Conservation (phyloP, 2,888 invertebrate species). For the Phaonia tiefii region DNA sequence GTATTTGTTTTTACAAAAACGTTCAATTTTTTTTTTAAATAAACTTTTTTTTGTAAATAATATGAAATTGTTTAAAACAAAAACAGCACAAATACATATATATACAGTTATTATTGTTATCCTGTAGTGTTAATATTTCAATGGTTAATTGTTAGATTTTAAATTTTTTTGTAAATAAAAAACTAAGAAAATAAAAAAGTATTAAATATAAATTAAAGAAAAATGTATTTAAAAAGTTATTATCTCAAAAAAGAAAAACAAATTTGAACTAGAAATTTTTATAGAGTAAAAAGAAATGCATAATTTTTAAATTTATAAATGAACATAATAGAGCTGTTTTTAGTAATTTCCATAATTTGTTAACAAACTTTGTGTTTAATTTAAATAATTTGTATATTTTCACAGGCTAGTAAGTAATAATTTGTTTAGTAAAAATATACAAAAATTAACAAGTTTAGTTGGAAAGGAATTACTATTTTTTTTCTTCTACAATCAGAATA, state of each 20-base stretch:
- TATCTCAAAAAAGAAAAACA: conserved; percentile 15
- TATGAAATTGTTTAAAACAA: conserved; percentile 45
- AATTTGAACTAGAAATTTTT: not conserved
- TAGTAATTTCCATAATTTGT: no score
- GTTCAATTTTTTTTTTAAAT: conserved; percentile 70
- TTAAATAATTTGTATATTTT: no score
- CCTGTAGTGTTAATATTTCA: conserved; percentile 60
- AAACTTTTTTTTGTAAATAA: conserved; percentile 52
- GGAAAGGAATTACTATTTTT: no score
- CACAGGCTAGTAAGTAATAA: no score
- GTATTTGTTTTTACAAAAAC: conserved; percentile 72
- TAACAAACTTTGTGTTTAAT: no score
- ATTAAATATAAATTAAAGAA: conserved; percentile 2
- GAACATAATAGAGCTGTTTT: conserved; percentile 61
- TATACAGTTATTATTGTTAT: conserved; percentile 19
- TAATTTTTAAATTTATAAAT: conserved; percentile 36
- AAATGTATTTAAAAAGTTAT: conserved; percentile 4
- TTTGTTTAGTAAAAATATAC: no score
- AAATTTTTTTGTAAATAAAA: conserved; percentile 20
- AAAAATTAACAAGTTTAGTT: no score
- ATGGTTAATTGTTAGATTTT: conserved; percentile 35
- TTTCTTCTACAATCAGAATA: no score
- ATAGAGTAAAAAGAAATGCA: conserved; percentile 46
- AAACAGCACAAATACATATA: conserved; percentile 61
- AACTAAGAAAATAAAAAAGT: conserved; percentile 27